Conservation (phyloP, 2,113 vertebrate species). For the Glaucidium brasilianum region DNA sequence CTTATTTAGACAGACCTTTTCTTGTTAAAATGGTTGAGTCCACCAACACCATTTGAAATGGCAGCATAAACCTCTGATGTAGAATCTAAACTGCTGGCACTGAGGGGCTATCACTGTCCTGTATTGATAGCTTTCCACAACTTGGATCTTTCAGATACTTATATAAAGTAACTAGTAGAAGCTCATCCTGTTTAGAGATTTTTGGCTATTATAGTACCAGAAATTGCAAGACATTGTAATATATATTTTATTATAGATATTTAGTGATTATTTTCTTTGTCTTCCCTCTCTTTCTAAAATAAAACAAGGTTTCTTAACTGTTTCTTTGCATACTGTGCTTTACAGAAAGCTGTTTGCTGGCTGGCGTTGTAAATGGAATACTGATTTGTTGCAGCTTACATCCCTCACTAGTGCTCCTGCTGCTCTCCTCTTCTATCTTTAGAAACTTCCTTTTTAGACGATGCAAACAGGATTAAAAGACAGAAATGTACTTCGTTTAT, state of each 20-base stretch:
- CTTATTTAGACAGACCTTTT: neutral
- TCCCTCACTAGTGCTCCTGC: constrained; percentile 18
- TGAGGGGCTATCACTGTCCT: neutral
- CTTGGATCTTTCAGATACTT: neutral
- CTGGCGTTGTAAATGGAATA: constrained; percentile 5
- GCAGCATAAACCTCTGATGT: neutral
- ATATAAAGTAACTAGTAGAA: neutral
- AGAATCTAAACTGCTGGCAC: neutral
- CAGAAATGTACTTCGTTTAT: constrained; percentile 23
- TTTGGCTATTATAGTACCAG: neutral
- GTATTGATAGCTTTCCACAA: neutral
- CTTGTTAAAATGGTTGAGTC: neutral
- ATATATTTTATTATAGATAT: neutral
- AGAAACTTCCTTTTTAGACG: neutral
- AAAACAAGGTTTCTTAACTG: neutral
- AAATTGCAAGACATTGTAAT: neutral
- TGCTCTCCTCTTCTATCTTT: constrained; percentile 24
- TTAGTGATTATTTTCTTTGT: neutral
- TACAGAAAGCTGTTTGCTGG: constrained; percentile 7
- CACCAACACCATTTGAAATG: neutral
- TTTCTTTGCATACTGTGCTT: constrained; percentile 6
- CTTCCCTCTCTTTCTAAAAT: neutral
- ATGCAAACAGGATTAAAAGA: constrained; percentile 5
- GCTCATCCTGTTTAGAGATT: neutral
- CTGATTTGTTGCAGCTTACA: constrained; percentile 39